Percentiles rank a stretch among this genome's conserved stretches.
Evolutionary conservation across 2,797 vertebrate genomes (phyloP).

Genomic region (Tamandua tetradactyla): DNA sequence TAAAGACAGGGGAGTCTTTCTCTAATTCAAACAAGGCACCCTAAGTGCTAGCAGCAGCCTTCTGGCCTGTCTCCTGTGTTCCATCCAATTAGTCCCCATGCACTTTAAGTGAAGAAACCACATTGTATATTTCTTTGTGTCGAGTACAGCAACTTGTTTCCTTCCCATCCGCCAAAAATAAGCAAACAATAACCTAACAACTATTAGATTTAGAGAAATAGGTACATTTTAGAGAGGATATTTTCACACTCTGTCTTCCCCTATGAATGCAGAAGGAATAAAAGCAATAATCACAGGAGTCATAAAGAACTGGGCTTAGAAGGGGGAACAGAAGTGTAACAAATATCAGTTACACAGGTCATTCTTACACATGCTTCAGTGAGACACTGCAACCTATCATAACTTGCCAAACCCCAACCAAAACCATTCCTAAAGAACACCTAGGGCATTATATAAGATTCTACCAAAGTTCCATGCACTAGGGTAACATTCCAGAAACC

Average conservation of each 20-base stretch:
- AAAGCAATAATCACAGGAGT: background rate
- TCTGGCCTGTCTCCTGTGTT: accelerated
- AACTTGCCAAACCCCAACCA: too few species aligned
- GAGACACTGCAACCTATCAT: too few species aligned
- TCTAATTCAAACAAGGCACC: background rate
- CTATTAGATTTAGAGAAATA: background rate
- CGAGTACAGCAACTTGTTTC: background rate
- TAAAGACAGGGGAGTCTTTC: background rate
- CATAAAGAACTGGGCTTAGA: background rate
- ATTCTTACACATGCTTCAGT: too few species aligned
- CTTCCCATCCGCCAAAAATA: background rate
- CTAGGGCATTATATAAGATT: too few species aligned
- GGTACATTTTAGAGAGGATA: background rate
- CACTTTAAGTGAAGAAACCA: background rate
- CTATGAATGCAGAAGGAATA: background rate
- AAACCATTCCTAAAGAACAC: too few species aligned
- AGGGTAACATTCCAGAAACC: too few species aligned
- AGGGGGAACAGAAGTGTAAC: too few species aligned
- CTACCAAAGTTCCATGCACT: too few species aligned
- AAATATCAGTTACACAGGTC: too few species aligned
- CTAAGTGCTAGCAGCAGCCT: accelerated
- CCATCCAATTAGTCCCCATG: accelerated
- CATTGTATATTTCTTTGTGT: background rate
- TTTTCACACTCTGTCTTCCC: background rate
- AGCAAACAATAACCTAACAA: background rate